phyloP scores from a whole-genome alignment of 2,797 vertebrate species.

The Chromobotia macracanthus region DNA sequence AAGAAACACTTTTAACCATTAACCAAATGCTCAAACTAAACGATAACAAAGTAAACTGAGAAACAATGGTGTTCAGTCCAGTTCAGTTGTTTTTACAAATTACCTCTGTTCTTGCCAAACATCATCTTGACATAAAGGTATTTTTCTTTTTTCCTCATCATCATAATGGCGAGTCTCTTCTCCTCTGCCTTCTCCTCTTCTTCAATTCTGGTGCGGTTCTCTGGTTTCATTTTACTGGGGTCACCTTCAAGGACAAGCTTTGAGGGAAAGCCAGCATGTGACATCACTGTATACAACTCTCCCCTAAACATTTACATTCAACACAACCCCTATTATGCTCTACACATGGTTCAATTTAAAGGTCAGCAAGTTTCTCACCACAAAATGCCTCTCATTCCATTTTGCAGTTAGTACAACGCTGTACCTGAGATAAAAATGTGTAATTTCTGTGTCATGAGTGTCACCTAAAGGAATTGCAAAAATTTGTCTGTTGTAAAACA shows the following conservation, averaged over 20 bases:
- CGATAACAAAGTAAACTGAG: background rate
- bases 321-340: background rate
- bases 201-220: slow-evolving; percentile 81
- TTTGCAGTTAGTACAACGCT: no score
- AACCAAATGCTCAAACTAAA: slow-evolving; percentile 12
- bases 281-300: background rate
- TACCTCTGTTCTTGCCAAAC: slow-evolving; percentile 96
- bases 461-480: background rate
- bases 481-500: no score
- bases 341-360: background rate
- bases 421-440: no score
- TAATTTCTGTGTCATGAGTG: background rate
- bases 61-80: slow-evolving; percentile 70
- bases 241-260: slow-evolving; percentile 85
- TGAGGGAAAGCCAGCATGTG: slow-evolving; percentile 60
- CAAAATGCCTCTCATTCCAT: background rate
- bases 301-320: background rate
- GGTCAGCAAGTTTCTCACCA: no score
- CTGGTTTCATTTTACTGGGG: slow-evolving; percentile 80
- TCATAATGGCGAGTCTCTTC: slow-evolving; percentile 97
- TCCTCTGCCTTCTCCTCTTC: slow-evolving; percentile 92
- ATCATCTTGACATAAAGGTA: slow-evolving; percentile 98
- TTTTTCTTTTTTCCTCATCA: slow-evolving; percentile 98
- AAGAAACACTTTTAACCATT: slow-evolving; percentile 10
- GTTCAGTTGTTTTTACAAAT: no score